Conservation (phyloP, 2,113 vertebrate species). For the Bothrops jararaca region DNA sequence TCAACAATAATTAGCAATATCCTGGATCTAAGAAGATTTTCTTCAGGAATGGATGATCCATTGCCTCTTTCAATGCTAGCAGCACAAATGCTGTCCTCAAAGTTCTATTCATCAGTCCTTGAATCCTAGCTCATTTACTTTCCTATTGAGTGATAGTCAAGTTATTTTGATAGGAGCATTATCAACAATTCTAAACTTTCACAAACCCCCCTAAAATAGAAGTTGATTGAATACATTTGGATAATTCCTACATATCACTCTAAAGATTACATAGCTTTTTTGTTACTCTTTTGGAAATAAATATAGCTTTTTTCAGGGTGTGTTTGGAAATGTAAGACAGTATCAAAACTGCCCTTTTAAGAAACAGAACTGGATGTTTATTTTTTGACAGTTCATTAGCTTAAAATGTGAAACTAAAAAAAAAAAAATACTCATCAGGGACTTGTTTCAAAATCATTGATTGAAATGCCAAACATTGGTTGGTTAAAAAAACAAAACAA, state of each 20-base stretch:
- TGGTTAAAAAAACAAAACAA: neutral
- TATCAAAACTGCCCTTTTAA: neutral
- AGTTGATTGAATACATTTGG: neutral
- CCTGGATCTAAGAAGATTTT: neutral
- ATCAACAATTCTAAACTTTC: neutral
- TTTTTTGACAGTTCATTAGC: neutral
- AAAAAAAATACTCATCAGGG: neutral
- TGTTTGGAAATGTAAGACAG: neutral
- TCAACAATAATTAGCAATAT: neutral
- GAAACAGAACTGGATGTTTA: neutral
- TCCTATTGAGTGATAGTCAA: neutral
- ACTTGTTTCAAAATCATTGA: neutral
- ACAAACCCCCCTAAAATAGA: neutral
- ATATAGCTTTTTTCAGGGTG: neutral
- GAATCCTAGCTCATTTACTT: neutral
- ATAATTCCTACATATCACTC: neutral
- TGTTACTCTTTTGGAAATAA: neutral
- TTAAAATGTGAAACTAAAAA: neutral
- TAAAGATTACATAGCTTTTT: neutral
- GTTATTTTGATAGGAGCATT: neutral
- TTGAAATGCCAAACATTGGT: neutral
- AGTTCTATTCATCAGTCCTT: neutral
- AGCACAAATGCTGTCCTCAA: neutral
- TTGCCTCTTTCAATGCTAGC: neutral
- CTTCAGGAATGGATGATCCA: neutral